Evolutionary conservation across 2,113 vertebrate species (phyloP).

Genomic region (Solea senegalensis): DNA sequence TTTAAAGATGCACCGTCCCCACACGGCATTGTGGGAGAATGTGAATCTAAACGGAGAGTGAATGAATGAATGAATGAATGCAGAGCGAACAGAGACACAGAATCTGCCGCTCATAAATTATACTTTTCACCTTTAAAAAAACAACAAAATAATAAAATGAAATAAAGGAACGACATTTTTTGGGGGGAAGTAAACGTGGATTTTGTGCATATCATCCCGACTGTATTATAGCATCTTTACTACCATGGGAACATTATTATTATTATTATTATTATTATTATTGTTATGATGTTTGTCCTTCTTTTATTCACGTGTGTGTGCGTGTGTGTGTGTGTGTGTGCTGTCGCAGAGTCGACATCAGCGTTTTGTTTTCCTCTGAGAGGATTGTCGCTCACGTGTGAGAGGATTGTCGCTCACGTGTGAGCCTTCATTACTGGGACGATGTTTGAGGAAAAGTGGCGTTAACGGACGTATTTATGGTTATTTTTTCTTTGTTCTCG

Average conservation of each 20-base stretch:
- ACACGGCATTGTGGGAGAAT: constrained; percentile 83
- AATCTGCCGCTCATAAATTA: constrained; percentile 82
- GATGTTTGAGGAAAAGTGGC: constrained; percentile 90
- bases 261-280: constrained; percentile 64
- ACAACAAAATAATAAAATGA: not conserved
- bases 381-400: constrained; percentile 98
- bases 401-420: constrained; percentile 99
- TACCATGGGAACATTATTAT: constrained; percentile 94
- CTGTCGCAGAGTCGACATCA: constrained; percentile 99
- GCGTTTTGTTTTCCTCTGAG: constrained; percentile 99
- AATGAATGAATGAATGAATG: constrained; percentile 66
- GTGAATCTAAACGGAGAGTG: constrained; percentile 80
- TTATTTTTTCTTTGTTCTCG: constrained; percentile 91
- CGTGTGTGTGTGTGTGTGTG: constrained; percentile 87
- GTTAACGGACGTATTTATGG: constrained; percentile 93
- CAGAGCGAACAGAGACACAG: constrained; percentile 70
- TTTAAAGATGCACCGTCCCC: constrained; percentile 40
- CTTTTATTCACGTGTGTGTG: constrained; percentile 85
- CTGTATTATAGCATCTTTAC: constrained; percentile 93
- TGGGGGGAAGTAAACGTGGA: constrained; percentile 79
- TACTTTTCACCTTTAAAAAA: constrained; percentile 79
- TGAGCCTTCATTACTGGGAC: constrained; percentile 99
- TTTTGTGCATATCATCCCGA: constrained; percentile 98
- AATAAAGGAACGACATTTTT: constrained; percentile 46
- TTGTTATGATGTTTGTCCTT: constrained; percentile 57